A percentile compares a stretch with the other conserved stretches of the same genome.
Conservation (phyloP, 2,797 vertebrate genomes). For the Eupleurogrammus muticus region DNA sequence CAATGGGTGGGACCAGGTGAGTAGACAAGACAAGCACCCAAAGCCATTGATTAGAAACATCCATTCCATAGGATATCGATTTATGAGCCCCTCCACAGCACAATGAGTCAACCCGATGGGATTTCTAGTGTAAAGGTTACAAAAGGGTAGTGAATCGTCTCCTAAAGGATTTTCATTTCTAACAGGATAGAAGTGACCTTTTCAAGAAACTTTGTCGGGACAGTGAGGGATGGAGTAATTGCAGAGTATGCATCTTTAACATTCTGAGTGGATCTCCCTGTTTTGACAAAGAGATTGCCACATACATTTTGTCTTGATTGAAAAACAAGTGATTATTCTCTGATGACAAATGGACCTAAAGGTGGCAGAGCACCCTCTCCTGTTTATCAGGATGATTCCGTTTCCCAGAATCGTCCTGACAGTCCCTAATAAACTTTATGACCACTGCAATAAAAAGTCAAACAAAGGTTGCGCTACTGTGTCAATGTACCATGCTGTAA, state of each 20-base stretch:
- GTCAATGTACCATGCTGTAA: not conserved
- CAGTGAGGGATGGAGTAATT: slow-evolving; percentile 62
- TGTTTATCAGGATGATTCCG: not conserved
- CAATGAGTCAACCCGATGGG: slow-evolving; percentile 74
- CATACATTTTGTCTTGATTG: slow-evolving; percentile 21
- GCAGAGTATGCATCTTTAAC: slow-evolving; percentile 60
- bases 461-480: not conserved
- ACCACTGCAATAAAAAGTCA: not conserved
- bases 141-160: slow-evolving; percentile 77
- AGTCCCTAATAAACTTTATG: not conserved
- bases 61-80: slow-evolving; percentile 76
- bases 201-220: slow-evolving; percentile 74
- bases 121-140: slow-evolving; percentile 81
- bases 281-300: slow-evolving; percentile 28
- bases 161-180: slow-evolving; percentile 79
- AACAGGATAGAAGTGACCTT: slow-evolving; percentile 77
- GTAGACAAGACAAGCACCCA: slow-evolving; percentile 74
- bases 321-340: slow-evolving; percentile 31
- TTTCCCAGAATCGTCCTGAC: too few relatives aligned
- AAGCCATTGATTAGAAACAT: slow-evolving; percentile 77
- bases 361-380: not conserved
- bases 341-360: slow-evolving; percentile 25
- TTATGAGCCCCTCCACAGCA: slow-evolving; percentile 65
- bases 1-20: slow-evolving; percentile 74
- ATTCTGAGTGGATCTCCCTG: slow-evolving; percentile 44